Percentiles rank a stretch among this genome's conserved stretches.
These are phyloP conservation scores for Acanthoscelides obtectus DNA, from an alignment of 2,888 invertebrate genomes.

Conservation along the genomic window DNA sequence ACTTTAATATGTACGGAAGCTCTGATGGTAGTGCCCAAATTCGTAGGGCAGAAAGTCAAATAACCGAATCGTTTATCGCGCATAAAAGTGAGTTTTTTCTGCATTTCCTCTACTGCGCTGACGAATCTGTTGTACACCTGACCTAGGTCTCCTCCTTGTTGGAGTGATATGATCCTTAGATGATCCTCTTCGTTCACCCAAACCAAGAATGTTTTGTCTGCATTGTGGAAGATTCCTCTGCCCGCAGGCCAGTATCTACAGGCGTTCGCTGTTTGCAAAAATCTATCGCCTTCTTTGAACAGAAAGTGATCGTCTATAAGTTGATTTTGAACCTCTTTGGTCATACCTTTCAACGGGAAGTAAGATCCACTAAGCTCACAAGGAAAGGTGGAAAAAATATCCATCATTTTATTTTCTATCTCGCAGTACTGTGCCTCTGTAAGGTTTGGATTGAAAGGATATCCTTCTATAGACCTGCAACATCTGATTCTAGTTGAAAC, in stretches of 20 bases:
- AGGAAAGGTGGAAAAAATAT: slow-evolving; percentile 35
- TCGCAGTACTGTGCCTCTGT: slow-evolving; percentile 59
- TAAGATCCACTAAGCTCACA: slow-evolving; percentile 87
- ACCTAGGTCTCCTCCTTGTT: slow-evolving; percentile 87
- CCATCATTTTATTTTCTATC: slow-evolving; percentile 53
- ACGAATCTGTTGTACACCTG: slow-evolving; percentile 59
- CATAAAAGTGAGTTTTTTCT: slow-evolving; percentile 52
- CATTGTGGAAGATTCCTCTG: slow-evolving; percentile 94
- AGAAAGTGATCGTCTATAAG: slow-evolving; percentile 96
- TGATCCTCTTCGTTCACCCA: slow-evolving; percentile 99
- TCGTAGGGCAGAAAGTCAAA: slow-evolving; percentile 70
- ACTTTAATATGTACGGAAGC: slow-evolving; percentile 67
- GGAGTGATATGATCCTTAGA: slow-evolving; percentile 94
- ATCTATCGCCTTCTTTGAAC: slow-evolving; percentile 92
- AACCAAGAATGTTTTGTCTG: slow-evolving; percentile 90
- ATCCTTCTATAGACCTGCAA: slow-evolving; percentile 57
- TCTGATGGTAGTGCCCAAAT: slow-evolving; percentile 65
- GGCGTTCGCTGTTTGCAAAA: slow-evolving; percentile 84
- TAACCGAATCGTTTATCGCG: slow-evolving; percentile 60
- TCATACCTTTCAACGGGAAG: slow-evolving; percentile 89
- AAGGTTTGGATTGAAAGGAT: slow-evolving; percentile 66
- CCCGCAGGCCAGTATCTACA: slow-evolving; percentile 92
- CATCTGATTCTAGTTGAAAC: slow-evolving; percentile 64
- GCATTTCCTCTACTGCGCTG: slow-evolving; percentile 51
- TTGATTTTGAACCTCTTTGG: slow-evolving; percentile 87